phyloP scores from a whole-genome alignment of 2,888 invertebrate genomes.

The Spodoptera littoralis region DNA sequence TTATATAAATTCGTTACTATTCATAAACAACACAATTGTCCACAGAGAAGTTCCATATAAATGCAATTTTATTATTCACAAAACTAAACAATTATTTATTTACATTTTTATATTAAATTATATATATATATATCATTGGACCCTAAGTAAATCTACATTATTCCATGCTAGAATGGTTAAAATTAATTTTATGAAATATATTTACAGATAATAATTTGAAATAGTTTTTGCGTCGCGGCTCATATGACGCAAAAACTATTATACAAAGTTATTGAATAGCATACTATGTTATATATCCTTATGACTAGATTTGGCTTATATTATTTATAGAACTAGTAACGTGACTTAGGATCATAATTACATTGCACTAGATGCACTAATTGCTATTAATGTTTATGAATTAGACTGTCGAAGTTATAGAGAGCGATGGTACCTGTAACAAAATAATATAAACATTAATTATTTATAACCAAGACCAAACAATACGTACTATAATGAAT shows the following conservation, averaged over 20 bases:
- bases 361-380: constrained; percentile 19
- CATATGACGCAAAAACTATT: constrained; percentile 81
- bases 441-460: constrained; percentile 24
- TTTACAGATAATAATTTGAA: constrained; percentile 47
- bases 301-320: constrained; percentile 38
- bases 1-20: constrained; percentile 52
- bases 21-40: constrained; percentile 27
- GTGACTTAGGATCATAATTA: constrained; percentile 20
- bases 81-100: constrained; percentile 40
- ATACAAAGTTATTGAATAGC: constrained; percentile 23
- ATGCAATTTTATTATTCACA: constrained; percentile 43
- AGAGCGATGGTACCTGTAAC: constrained; percentile 68
- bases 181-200: constrained; percentile 12
- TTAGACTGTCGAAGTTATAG: constrained; percentile 54
- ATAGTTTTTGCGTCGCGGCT: constrained; percentile 80
- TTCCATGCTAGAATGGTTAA: constrained; percentile 28
- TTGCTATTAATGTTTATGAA: constrained; percentile 39
- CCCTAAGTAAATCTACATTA: constrained; percentile 65
- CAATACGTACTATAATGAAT: no score
- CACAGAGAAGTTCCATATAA: constrained; percentile 36
- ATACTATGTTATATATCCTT: constrained; percentile 18
- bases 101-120: constrained; percentile 36
- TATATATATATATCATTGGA: constrained; percentile 62
- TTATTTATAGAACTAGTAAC: constrained; percentile 43
- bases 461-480: not conserved